These are phyloP conservation scores for Eidolon helvum DNA, from an alignment of 2,113 vertebrate genomes.

Conservation along the genomic window DNA sequence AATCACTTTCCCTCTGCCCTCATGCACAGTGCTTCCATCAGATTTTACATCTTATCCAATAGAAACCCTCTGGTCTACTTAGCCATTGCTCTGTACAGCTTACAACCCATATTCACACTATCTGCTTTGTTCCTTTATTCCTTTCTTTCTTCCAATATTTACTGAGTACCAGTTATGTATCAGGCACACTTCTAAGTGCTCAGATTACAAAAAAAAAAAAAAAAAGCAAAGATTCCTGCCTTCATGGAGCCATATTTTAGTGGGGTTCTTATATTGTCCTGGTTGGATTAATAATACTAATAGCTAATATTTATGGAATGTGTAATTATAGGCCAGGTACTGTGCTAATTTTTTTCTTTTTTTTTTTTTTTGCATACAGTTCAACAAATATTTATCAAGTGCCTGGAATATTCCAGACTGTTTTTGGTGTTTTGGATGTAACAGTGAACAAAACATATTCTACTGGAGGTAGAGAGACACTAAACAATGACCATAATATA, in stretches of 20 bases:
- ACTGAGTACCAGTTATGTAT: neutral
- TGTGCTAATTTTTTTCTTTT: neutral
- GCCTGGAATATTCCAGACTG: neutral
- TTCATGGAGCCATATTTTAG: neutral
- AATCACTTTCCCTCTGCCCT: neutral
- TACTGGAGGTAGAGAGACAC: neutral
- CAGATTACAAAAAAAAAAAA: neutral
- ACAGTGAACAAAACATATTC: neutral
- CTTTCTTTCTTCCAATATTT: neutral
- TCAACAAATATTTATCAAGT: neutral
- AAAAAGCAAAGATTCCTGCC: neutral
- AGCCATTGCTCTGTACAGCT: neutral
- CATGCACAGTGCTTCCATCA: neutral
- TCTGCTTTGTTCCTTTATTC: neutral
- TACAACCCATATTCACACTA: neutral
- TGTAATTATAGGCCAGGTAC: neutral
- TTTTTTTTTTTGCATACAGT: neutral
- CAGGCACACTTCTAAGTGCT: neutral
- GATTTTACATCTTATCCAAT: neutral
- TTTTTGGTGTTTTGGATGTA: neutral
- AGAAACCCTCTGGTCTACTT: neutral
- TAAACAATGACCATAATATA: neutral
- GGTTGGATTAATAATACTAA: neutral
- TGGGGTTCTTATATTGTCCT: neutral
- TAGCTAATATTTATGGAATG: neutral